Base-by-base conservation (phyloP, 1,140 invertebrate genomes). In the Ephestia elutella region DNA sequence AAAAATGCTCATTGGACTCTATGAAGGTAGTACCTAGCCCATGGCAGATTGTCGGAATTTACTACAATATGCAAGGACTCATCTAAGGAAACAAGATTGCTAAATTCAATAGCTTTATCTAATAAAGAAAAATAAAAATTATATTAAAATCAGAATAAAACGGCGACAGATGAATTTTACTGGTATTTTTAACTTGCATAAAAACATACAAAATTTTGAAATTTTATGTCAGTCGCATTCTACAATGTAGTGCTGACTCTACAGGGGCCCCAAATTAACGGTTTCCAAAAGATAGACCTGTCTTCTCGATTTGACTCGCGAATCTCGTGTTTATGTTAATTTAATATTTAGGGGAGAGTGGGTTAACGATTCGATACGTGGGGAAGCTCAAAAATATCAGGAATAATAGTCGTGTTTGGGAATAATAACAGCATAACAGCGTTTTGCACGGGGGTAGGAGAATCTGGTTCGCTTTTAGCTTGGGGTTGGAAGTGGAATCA, bases 211-310 rank as follows among this genome's bases (percentile, higher is more conserved):
- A n/a, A n/a, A n/a, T n/a, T n/a, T n/a, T n/a, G n/a, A n/a, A n/a
- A n/a, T n/a, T n/a, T n/a, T n/a, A n/a, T n/a, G n/a, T n/a, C n/a
- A n/a, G n/a, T 44, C 38, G 38, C 13, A 17, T 44, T 44, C 38
- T 15, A 44, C 7, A 44, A 10, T 10, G 15, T 15, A 44, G 1
- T 7, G 38, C 38, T n/a, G 15, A 15, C 38, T n/a, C 38, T 44
- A 15, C 2, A 5, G 38, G 38, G 38, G 38, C 38, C n/a, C 30
- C 66, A 66, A 80, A 82, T 79, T 80, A 80, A 79, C 74, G 78
- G 68, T 78, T 78, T 80, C 73, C 76, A 75, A 72, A 65, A 78
- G 70, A 80, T 78, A 82, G 73, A 78, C 72, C 74, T 69, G 77
- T 79, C 71, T 81, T 82, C 66, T 66, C 71, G 71, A 82, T 83